Evolutionary conservation across 1,140 invertebrate genomes (phyloP).

Genomic region (Bactericera cockerelli): DNA sequence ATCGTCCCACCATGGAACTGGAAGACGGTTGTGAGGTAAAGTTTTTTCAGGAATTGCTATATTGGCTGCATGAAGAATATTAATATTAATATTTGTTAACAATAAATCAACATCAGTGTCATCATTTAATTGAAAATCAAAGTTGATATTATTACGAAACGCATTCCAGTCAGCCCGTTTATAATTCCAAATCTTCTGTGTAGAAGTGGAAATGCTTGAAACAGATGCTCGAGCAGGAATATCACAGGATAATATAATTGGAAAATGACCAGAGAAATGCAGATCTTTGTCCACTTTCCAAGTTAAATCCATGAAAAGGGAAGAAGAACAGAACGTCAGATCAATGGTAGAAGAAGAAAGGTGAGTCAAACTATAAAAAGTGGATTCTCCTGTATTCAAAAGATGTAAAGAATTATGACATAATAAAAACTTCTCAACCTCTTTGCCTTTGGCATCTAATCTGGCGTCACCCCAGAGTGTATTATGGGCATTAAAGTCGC

Average conservation of each 20-base stretch:
- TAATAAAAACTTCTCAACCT: conserved; percentile 16
- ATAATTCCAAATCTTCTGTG: not conserved
- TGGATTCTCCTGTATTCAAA: not conserved
- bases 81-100: not conserved
- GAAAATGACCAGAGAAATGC: not conserved
- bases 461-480: conserved; percentile 25
- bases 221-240: not conserved
- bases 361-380: not conserved
- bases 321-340: not conserved
- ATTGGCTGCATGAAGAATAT: not conserved
- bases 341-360: conserved; percentile 5
- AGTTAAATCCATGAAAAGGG: not conserved
- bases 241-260: not conserved
- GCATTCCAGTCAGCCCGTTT: not conserved
- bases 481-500: conserved; percentile 27
- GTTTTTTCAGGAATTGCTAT: not conserved
- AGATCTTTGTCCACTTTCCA: not conserved
- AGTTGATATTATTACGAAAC: not conserved
- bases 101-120: not conserved
- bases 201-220: not conserved
- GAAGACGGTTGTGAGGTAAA: not conserved
- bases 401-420: not conserved
- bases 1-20: not conserved
- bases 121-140: not conserved
- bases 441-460: conserved; percentile 23